Evolutionary conservation across 2,888 invertebrate genomes (phyloP), one percentile per base, ranked within the genome.

Genomic region (Odontocerum albicorne): DNA sequence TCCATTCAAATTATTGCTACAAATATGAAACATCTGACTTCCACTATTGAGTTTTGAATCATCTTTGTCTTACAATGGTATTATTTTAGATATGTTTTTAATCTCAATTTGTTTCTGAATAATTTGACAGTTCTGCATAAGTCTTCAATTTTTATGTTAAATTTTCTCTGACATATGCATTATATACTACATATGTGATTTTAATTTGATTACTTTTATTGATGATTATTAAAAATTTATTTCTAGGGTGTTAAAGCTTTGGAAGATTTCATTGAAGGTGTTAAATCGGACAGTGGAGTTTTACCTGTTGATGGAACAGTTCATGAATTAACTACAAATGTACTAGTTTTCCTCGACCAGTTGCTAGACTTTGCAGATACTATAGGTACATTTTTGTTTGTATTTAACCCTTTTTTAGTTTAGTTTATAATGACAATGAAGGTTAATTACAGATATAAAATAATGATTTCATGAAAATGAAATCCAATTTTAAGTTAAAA

Each of bases 261-360:
- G 63, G 96, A 96, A 69, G 95, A 95, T 67, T 96, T 96, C 72
- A 85, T 94, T 55, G 96, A 96, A 66, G 92, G 89, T 56, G 85
- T 96, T 21, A 81, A 90, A 59, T 81, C 80, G 17, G 92, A 92
- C 69, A 78, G 81, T 42, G 88, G 87, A 62, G 84, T 87, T 55
- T 85, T 97, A 66, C 96, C 98, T 0, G 90, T 88, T 68, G 99
- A 99, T 79, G 99, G 98, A 56, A 99, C 98, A 0, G 98, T 98
- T 22, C 97, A 97, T 69, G 96, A 98, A 73, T 79, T 96, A 56
- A 96, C 96, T 0, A 94, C 92, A 59, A 96, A 96, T 67, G 93
- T 96, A 38, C 84, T 96, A 63, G 91, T 95, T 67, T 92, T 96
- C 73, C 79, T 94, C 64, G 94, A 94, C 70, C 91, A 94, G 67